Evolutionary conservation across 2,888 invertebrate species (phyloP).

Genomic region (Stomorhina lunata): DNA sequence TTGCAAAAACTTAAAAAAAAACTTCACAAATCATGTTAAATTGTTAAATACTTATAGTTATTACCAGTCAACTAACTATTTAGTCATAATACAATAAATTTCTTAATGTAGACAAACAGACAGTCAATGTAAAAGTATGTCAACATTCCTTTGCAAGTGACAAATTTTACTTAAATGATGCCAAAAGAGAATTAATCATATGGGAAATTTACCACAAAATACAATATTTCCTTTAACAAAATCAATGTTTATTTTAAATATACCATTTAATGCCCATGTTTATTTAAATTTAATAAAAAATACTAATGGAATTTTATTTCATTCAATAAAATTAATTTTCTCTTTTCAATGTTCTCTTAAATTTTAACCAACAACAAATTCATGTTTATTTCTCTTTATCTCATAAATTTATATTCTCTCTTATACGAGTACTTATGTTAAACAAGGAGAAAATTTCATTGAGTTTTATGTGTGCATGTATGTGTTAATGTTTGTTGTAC

Average conservation of each 20-base stretch:
- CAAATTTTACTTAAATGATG: neutral
- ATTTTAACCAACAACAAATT: neutral
- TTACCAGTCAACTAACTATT: conserved; percentile 11
- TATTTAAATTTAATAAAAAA: neutral
- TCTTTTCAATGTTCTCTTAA: conserved; percentile 27
- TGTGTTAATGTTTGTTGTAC: neutral
- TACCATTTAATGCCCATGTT: neutral
- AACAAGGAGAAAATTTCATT: conserved; percentile 3
- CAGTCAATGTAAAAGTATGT: conserved; percentile 48
- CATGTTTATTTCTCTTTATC: neutral
- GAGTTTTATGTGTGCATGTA: neutral
- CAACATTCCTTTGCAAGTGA: conserved; percentile 50
- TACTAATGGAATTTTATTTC: neutral
- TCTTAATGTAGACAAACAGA: too few relatives aligned
- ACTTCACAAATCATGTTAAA: neutral
- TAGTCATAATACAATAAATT: conserved; percentile 18
- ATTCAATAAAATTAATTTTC: neutral
- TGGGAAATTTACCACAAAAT: conserved; percentile 5
- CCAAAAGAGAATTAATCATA: neutral
- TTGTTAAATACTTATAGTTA: neutral
- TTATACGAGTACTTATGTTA: neutral
- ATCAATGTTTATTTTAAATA: neutral
- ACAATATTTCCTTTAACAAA: neutral
- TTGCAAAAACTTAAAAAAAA: conserved; percentile 3
- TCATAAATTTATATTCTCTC: neutral